Conservation (phyloP, 2,888 invertebrate genomes). For the Pseudeuparius sepicola region DNA sequence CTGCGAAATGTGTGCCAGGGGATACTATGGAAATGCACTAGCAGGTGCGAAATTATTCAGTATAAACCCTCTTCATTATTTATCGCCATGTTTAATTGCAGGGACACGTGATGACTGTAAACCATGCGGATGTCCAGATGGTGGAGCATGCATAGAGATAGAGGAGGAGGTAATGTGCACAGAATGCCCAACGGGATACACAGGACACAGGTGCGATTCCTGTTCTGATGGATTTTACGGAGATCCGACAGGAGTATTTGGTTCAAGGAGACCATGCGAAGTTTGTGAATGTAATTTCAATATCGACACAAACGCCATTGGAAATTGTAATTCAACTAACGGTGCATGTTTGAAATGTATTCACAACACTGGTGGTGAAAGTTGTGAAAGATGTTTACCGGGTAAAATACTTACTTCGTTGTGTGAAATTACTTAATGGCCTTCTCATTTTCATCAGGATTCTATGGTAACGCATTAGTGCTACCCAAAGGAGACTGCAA, state of each 20-base stretch:
- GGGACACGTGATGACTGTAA: conserved; percentile 82
- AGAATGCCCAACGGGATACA: conserved; percentile 90
- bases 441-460: conserved; percentile 45
- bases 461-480: conserved; percentile 88
- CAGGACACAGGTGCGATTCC: conserved; percentile 79
- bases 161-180: conserved; percentile 83
- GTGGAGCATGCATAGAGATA: conserved; percentile 85
- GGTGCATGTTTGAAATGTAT: conserved; percentile 96
- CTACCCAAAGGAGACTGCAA: conserved; percentile 85
- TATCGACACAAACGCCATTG: conserved; percentile 89
- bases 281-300: conserved; percentile 91
- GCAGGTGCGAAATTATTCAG: conserved; percentile 31
- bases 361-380: conserved; percentile 84
- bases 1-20: conserved; percentile 88
- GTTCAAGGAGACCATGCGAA: conserved; percentile 61
- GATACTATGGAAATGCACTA: conserved; percentile 91
- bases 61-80: no score
- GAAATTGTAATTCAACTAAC: conserved; percentile 92
- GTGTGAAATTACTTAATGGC: conserved; percentile 3
- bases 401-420: conserved; percentile 47
- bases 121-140: conserved; percentile 89
- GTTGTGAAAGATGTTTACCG: conserved; percentile 86
- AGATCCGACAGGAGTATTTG: conserved; percentile 45
- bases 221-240: conserved; percentile 82
- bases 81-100: neutral